These are phyloP conservation scores for Ctenopoma multispine DNA, from an alignment of 2,797 vertebrate genomes.

Conservation along the genomic window DNA sequence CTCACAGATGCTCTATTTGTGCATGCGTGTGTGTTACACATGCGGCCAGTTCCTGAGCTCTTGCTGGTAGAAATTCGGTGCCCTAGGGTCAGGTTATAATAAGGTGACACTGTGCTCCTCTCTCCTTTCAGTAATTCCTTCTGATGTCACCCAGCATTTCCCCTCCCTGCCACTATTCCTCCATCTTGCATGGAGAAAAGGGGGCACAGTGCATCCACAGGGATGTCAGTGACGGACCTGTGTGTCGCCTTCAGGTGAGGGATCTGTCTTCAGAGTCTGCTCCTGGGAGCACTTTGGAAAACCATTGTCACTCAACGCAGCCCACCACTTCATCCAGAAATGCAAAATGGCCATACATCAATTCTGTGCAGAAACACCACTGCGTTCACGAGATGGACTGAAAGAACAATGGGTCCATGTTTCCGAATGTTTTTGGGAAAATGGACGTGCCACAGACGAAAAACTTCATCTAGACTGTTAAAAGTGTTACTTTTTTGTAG, in stretches of 20 bases:
- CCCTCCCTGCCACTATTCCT: conserved; percentile 48
- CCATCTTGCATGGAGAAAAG: conserved; percentile 41
- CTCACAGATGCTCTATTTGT: conserved; percentile 7
- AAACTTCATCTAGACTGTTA: too few relatives aligned
- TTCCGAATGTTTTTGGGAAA: too few relatives aligned
- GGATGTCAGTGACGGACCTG: conserved; percentile 67
- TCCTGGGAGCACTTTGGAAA: background rate
- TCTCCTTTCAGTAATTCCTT: conserved; percentile 71
- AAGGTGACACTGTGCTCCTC: conserved; percentile 74
- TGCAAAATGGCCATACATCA: too few relatives aligned
- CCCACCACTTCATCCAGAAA: too few relatives aligned
- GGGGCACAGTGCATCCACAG: conserved; percentile 28
- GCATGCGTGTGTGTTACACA: conserved; percentile 5
- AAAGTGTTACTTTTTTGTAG: too few relatives aligned
- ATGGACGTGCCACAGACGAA: too few relatives aligned
- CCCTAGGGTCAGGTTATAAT: conserved; percentile 80
- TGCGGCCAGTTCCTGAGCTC: conserved; percentile 56
- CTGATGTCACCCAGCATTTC: conserved; percentile 61
- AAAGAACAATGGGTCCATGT: too few relatives aligned
- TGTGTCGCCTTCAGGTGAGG: conserved; percentile 52
- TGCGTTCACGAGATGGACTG: too few relatives aligned
- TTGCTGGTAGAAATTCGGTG: conserved; percentile 35
- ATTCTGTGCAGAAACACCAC: too few relatives aligned
- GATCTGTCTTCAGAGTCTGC: conserved; percentile 35
- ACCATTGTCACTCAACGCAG: too few relatives aligned